A percentile compares a stretch with the other conserved stretches of the same genome.
Conservation (phyloP, 2,888 invertebrate genomes). For the Margaritifera margaritifera region DNA sequence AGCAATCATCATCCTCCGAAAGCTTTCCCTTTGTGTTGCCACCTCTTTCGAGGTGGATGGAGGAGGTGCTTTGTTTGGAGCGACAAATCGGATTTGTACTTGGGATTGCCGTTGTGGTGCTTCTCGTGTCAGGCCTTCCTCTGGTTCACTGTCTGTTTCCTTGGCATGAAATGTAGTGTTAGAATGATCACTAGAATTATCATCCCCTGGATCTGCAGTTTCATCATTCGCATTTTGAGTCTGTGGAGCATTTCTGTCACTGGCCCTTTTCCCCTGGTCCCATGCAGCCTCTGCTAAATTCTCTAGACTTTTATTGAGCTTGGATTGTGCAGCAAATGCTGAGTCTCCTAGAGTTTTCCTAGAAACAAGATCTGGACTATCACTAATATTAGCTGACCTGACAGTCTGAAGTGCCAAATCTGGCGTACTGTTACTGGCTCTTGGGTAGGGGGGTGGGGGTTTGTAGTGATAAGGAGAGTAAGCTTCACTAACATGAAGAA, state of each 20-base stretch:
- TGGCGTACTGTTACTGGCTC: constrained; percentile 84
- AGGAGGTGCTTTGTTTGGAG: constrained; percentile 61
- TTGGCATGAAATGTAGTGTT: constrained; percentile 62
- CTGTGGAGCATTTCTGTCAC: constrained; percentile 26
- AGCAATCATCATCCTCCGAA: constrained; percentile 62
- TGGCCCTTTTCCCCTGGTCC: constrained; percentile 18
- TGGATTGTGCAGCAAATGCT: constrained; percentile 46
- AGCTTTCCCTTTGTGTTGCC: constrained; percentile 62
- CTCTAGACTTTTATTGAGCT: constrained; percentile 53
- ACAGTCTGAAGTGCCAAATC: constrained; percentile 79
- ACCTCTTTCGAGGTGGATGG: constrained; percentile 63
- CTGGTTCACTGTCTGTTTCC: constrained; percentile 60
- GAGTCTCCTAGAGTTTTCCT: constrained; percentile 74
- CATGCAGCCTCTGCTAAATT: constrained; percentile 48
- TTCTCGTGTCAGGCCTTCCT: constrained; percentile 41
- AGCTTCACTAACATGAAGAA: constrained; percentile 69
- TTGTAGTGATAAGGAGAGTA: constrained; percentile 82
- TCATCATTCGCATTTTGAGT: constrained; percentile 4
- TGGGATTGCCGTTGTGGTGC: constrained; percentile 47
- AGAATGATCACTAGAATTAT: constrained; percentile 64
- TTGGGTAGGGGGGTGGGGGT: constrained; percentile 86
- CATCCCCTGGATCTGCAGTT: constrained; percentile 32
- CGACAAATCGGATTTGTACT: constrained; percentile 61
- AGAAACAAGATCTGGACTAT: constrained; percentile 76
- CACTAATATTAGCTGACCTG: constrained; percentile 37